Conservation (phyloP, 2,113 vertebrate species). For the Calyptommatus sinebrachiatus region DNA sequence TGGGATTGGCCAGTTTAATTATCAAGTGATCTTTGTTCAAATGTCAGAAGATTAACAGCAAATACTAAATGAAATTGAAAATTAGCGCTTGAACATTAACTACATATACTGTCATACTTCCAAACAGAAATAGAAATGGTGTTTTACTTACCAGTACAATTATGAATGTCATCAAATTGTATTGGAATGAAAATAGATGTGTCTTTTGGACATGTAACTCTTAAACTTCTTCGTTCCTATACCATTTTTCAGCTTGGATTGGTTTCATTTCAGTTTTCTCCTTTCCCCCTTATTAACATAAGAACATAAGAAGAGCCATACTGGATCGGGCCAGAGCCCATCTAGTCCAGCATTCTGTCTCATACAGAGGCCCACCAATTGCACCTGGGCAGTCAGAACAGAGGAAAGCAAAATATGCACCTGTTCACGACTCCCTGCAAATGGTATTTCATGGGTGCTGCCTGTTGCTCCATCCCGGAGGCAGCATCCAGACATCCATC, state of each 20-base stretch:
- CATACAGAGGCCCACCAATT: too few species aligned
- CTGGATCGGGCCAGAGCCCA: too few species aligned
- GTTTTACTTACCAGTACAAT: background rate
- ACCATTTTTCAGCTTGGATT: background rate
- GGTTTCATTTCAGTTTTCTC: too few species aligned
- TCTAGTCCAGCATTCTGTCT: too few species aligned
- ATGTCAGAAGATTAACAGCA: conserved; percentile 44
- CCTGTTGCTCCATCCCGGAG: too few species aligned
- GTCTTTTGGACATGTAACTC: background rate
- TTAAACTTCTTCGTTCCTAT: background rate
- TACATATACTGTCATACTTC: background rate
- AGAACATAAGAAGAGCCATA: too few species aligned
- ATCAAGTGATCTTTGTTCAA: conserved; percentile 56
- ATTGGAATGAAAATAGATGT: background rate
- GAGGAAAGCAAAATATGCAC: too few species aligned
- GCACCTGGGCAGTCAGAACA: too few species aligned
- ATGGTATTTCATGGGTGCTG: too few species aligned
- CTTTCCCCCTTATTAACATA: too few species aligned
- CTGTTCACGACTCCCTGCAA: too few species aligned
- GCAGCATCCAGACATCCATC: too few species aligned
- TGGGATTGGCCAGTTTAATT: conserved; percentile 56
- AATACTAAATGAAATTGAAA: conserved; percentile 42
- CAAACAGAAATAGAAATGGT: background rate
- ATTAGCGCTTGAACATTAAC: background rate
- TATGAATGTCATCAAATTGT: background rate